Evolutionary conservation across 2,113 vertebrate species (phyloP).

Genomic region (Chaetorhynchus papuensis): DNA sequence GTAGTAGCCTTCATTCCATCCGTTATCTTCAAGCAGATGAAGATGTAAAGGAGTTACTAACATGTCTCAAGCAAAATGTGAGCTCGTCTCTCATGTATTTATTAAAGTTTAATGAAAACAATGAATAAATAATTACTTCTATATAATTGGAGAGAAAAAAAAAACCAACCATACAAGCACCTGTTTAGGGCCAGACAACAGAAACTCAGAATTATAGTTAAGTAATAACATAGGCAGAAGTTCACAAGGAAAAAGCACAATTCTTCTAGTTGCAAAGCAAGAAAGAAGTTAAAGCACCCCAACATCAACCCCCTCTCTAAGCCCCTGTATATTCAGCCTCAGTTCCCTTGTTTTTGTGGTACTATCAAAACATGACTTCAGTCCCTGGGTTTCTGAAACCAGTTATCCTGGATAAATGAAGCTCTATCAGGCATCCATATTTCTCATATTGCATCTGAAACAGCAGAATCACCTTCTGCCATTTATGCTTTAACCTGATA

Average conservation of each 20-base stretch:
- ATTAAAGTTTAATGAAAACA: conserved; percentile 16
- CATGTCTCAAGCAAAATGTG: conserved; percentile 34
- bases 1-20: conserved; percentile 30
- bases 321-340: neutral
- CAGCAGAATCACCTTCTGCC: neutral
- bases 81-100: neutral
- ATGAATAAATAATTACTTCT: conserved; percentile 4
- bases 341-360: neutral
- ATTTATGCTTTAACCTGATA: neutral
- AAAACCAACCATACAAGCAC: neutral
- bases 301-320: rapidly evolving
- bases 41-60: conserved; percentile 56
- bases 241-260: neutral
- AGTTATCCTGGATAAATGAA: neutral
- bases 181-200: neutral
- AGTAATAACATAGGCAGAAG: neutral
- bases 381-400: neutral
- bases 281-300: neutral
- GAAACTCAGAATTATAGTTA: neutral
- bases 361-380: neutral
- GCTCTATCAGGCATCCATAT: neutral
- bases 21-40: conserved; percentile 52
- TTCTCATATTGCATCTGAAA: neutral
- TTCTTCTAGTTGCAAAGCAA: neutral
- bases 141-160: neutral